These are phyloP conservation scores for Percina caprodes DNA, from an alignment of 2,113 vertebrate species.

Conservation along the genomic window DNA sequence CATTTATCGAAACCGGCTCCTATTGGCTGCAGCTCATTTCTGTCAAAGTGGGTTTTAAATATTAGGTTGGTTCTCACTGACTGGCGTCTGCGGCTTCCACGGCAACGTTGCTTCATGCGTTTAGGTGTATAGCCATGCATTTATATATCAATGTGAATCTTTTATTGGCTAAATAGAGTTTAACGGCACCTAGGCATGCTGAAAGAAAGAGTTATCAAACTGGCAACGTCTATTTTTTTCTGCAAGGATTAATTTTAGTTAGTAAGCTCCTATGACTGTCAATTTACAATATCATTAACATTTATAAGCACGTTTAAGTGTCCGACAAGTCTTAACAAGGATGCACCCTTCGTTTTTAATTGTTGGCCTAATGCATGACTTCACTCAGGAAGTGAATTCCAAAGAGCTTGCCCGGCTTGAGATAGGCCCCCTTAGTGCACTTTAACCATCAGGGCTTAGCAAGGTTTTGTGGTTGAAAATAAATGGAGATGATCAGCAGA, in stretches of 20 bases:
- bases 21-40: constrained; percentile 74
- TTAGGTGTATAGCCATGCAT: background rate
- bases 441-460: background rate
- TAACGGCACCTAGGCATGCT: background rate
- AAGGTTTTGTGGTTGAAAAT: constrained; percentile 31
- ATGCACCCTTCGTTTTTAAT: background rate
- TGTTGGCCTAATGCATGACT: background rate
- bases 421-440: accelerated
- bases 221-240: background rate
- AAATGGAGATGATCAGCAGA: constrained; percentile 16
- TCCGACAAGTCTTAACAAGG: background rate
- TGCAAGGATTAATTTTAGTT: background rate
- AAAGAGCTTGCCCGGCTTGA: background rate
- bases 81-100: constrained; percentile 83
- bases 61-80: constrained; percentile 71
- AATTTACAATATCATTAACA: background rate
- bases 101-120: constrained; percentile 74
- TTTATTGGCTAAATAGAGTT: background rate
- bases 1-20: background rate
- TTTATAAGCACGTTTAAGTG: background rate
- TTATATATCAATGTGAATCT: background rate
- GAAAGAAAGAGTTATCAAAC: background rate
- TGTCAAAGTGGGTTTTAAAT: constrained; percentile 43
- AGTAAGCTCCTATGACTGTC: background rate
- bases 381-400: background rate